Evolutionary conservation across 1,140 invertebrate genomes (phyloP).

Genomic region (Drosophila nigromelanica): DNA sequence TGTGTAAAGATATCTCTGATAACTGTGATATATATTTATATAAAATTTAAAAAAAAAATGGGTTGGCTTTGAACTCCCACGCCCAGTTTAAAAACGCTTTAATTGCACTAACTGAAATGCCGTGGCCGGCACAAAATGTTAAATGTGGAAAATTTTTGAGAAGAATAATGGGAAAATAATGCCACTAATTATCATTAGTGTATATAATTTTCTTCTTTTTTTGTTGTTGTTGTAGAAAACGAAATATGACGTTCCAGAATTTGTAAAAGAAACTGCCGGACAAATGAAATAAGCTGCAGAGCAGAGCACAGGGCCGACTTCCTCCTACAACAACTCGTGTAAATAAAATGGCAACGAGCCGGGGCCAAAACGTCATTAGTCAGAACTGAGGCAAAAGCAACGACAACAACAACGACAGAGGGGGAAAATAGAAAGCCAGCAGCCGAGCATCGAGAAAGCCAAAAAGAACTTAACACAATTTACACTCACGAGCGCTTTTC

Average conservation of each 20-base stretch:
- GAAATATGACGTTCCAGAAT: slow-evolving; percentile 63
- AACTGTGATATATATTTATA: slow-evolving; percentile 9
- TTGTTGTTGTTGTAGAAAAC: no score
- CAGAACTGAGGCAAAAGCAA: slow-evolving; percentile 52
- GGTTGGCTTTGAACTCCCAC: slow-evolving; percentile 54
- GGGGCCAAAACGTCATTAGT: slow-evolving; percentile 69
- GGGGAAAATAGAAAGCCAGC: slow-evolving; percentile 69
- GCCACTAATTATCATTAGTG: slow-evolving; percentile 76
- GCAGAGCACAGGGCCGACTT: slow-evolving; percentile 28
- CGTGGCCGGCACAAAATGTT: slow-evolving; percentile 29
- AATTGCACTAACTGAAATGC: slow-evolving; percentile 65
- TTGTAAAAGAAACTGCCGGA: slow-evolving; percentile 56
- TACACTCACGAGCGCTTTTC: slow-evolving; percentile 78
- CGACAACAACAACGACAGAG: slow-evolving; percentile 10
- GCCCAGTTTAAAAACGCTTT: slow-evolving; percentile 75
- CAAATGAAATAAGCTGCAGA: slow-evolving; percentile 34
- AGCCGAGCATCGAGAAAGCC: slow-evolving; percentile 61
- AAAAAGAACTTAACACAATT: slow-evolving; percentile 81
- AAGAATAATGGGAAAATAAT: slow-evolving; percentile 82
- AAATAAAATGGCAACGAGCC: slow-evolving; percentile 32
- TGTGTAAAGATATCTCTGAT: neutral
- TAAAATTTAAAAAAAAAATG: slow-evolving; percentile 2
- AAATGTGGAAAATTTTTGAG: slow-evolving; percentile 35
- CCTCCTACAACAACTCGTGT: slow-evolving; percentile 44
- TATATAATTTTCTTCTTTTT: slow-evolving; percentile 57